These are phyloP conservation scores for Cheilosia vulpina DNA, from an alignment of 2,888 invertebrate species.

Conservation along the genomic window DNA sequence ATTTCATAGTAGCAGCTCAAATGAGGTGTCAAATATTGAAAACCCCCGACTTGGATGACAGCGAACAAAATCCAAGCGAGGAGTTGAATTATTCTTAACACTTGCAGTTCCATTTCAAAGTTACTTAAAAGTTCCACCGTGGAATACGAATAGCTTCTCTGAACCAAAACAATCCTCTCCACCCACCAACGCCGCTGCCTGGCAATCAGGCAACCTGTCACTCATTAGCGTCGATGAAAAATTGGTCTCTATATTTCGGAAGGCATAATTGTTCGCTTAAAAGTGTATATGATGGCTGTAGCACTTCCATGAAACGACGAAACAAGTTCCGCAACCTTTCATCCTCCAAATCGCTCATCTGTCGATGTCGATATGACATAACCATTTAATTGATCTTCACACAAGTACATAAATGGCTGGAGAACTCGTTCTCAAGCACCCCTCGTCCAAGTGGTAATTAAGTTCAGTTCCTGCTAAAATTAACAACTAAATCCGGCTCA, in stretches of 20 bases:
- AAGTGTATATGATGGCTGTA: no score
- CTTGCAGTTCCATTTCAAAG: no score
- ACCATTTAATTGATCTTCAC: constrained; percentile 53
- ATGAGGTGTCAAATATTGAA: no score
- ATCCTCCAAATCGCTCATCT: background rate
- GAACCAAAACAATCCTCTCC: no score
- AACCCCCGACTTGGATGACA: no score
- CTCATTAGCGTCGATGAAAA: constrained; percentile 5
- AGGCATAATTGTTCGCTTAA: background rate
- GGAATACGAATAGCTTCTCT: no score
- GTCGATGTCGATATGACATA: constrained; percentile 38
- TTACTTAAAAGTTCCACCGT: no score
- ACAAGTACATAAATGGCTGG: background rate
- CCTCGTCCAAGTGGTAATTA: background rate
- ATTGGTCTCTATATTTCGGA: background rate
- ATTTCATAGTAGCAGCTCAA: no score
- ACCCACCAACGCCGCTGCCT: background rate
- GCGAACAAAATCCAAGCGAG: no score
- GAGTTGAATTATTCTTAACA: no score
- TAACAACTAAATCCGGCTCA: background rate
- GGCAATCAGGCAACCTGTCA: constrained; percentile 1
- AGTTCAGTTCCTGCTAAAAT: background rate
- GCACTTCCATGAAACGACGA: background rate
- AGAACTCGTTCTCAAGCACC: constrained; percentile 21
- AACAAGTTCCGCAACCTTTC: constrained; percentile 27